These are phyloP conservation scores for Austrofundulus limnaeus DNA, from an alignment of 2,113 vertebrate species.

Conservation along the genomic window DNA sequence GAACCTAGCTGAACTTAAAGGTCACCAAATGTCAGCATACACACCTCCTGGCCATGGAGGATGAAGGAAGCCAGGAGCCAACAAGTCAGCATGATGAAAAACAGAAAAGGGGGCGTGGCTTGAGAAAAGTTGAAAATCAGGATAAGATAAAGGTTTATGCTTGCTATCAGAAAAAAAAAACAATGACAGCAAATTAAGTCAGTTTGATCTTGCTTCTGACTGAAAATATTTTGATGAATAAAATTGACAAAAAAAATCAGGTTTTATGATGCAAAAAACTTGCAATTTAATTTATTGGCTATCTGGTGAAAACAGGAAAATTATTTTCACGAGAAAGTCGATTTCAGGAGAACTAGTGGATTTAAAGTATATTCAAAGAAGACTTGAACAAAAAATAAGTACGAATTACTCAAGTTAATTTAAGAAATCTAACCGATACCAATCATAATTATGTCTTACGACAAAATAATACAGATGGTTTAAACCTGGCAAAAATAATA, in stretches of 20 bases:
- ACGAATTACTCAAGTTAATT: too few relatives aligned
- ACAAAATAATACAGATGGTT: too few relatives aligned
- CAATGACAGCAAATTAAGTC: neutral
- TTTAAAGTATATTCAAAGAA: too few relatives aligned
- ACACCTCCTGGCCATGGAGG: constrained; percentile 61
- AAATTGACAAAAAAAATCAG: neutral
- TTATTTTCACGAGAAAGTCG: too few relatives aligned
- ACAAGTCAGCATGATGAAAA: constrained; percentile 56
- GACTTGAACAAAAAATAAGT: too few relatives aligned
- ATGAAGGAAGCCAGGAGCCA: constrained; percentile 58
- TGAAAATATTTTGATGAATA: neutral
- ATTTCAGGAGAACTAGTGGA: too few relatives aligned
- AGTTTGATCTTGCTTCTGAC: neutral
- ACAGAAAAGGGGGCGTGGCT: constrained; percentile 31
- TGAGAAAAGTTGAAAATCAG: constrained; percentile 65
- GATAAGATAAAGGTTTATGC: constrained; percentile 57
- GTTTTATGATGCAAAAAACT: too few relatives aligned
- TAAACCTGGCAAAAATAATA: too few relatives aligned
- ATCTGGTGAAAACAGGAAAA: too few relatives aligned
- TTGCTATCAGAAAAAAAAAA: constrained; percentile 23
- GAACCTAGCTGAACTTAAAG: constrained; percentile 44
- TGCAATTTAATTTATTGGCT: too few relatives aligned
- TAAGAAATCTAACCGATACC: too few relatives aligned
- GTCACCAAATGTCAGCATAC: constrained; percentile 64
- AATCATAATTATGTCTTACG: too few relatives aligned